Evolutionary conservation across 2,888 invertebrate genomes (phyloP).

Genomic region (Dynastes grantii): DNA sequence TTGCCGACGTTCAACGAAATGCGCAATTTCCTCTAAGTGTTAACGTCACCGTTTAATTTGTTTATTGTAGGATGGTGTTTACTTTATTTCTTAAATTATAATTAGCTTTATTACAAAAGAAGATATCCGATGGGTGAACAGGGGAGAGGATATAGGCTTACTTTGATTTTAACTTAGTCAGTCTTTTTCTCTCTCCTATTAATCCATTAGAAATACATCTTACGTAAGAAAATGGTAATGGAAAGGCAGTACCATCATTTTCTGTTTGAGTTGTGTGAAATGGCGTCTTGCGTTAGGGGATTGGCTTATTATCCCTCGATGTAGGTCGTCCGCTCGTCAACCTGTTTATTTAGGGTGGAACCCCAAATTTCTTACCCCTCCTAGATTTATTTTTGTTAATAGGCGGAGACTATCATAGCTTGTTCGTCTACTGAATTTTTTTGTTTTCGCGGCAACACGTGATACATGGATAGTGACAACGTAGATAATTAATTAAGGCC

Average conservation of each 20-base stretch:
- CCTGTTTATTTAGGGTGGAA: constrained; percentile 54
- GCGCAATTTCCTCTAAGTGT: constrained; percentile 56
- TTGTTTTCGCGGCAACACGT: background rate
- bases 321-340: constrained; percentile 56
- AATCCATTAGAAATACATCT: constrained; percentile 59
- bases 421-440: background rate
- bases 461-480: background rate
- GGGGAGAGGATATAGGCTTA: constrained; percentile 80
- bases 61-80: constrained; percentile 30
- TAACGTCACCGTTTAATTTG: constrained; percentile 50
- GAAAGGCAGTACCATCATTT: constrained; percentile 31
- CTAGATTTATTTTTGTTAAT: constrained; percentile 32
- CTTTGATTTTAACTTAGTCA: constrained; percentile 77
- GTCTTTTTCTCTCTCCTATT: constrained; percentile 88
- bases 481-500: background rate
- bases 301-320: constrained; percentile 55
- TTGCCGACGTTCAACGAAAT: constrained; percentile 53
- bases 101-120: constrained; percentile 42
- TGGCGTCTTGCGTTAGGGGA: constrained; percentile 55
- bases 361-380: constrained; percentile 48
- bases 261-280: constrained; percentile 50
- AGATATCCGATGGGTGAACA: constrained; percentile 66
- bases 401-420: constrained; percentile 35
- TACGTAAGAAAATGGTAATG: constrained; percentile 41
- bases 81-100: constrained; percentile 28